phyloP scores from a whole-genome alignment of 2,888 invertebrate species.

The Congeria kusceri region DNA sequence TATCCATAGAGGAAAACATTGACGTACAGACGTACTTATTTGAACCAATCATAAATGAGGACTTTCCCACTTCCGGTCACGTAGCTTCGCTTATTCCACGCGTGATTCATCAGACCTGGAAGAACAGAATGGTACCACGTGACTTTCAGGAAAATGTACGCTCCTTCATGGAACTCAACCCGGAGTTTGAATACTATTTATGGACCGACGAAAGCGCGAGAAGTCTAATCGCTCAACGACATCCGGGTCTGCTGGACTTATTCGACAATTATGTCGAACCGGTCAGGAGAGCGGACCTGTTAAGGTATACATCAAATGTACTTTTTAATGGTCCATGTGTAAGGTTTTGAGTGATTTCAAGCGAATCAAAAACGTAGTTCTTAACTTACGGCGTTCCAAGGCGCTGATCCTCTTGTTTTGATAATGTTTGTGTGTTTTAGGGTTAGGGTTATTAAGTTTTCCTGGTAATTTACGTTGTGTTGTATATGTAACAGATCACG shows the following conservation, averaged over 20 bases:
- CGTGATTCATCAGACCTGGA: not conserved
- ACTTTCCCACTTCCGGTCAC: slow-evolving; percentile 2
- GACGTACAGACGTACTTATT: not conserved
- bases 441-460: too few species aligned
- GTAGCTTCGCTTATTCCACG: not conserved
- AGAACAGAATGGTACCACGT: not conserved
- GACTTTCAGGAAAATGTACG: slow-evolving; percentile 70
- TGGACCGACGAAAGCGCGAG: slow-evolving; percentile 82
- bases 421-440: too few species aligned
- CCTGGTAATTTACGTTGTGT: too few species aligned
- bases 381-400: too few species aligned
- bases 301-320: slow-evolving; percentile 18
- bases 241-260: slow-evolving; percentile 71
- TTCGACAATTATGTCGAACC: slow-evolving; percentile 77
- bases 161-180: slow-evolving; percentile 77
- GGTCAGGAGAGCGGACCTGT: slow-evolving; percentile 79
- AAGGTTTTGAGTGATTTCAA: too few species aligned
- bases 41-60: not conserved
- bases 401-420: too few species aligned
- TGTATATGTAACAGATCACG: too few species aligned
- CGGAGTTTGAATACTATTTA: slow-evolving; percentile 81
- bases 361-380: too few species aligned
- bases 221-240: slow-evolving; percentile 73
- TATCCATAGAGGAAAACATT: too few species aligned
- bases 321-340: too few species aligned